Evolutionary conservation across 2,113 vertebrate genomes (phyloP).

Genomic region (Aphyosemion australe): DNA sequence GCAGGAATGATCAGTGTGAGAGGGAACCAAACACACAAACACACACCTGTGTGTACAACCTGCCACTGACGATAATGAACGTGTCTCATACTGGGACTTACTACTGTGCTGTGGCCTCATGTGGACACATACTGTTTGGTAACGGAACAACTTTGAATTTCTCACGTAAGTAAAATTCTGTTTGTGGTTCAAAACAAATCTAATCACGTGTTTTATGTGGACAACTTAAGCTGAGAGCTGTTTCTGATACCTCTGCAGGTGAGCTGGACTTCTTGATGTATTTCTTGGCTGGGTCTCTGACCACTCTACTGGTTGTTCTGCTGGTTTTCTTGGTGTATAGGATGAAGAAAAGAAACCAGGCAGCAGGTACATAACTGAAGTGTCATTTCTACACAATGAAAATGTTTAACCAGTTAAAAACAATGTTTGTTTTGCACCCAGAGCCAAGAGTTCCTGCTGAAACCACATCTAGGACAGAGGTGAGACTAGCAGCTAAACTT

Average conservation of each 20-base stretch:
- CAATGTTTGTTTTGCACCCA: neutral
- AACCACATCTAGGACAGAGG: neutral
- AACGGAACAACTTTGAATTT: neutral
- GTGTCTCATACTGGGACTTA: neutral
- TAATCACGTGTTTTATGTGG: neutral
- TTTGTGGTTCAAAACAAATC: neutral
- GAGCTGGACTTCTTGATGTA: neutral
- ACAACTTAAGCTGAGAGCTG: neutral
- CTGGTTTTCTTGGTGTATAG: neutral
- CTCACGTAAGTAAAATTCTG: accelerated
- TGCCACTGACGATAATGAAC: conserved; percentile 22
- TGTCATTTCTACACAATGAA: no score
- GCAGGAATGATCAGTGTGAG: neutral
- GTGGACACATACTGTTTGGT: conserved; percentile 33
- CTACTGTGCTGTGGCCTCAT: conserved; percentile 35
- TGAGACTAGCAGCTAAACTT: neutral
- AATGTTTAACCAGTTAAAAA: no score
- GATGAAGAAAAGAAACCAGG: neutral
- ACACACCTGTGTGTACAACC: conserved; percentile 44
- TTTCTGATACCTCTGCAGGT: neutral
- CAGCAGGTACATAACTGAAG: neutral
- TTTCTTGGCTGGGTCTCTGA: conserved; percentile 20
- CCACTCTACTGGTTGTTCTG: conserved; percentile 2
- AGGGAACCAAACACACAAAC: conserved; percentile 32
- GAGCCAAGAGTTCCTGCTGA: neutral